Conservation (phyloP, 2,113 vertebrate species). For the Suricata suricatta region DNA sequence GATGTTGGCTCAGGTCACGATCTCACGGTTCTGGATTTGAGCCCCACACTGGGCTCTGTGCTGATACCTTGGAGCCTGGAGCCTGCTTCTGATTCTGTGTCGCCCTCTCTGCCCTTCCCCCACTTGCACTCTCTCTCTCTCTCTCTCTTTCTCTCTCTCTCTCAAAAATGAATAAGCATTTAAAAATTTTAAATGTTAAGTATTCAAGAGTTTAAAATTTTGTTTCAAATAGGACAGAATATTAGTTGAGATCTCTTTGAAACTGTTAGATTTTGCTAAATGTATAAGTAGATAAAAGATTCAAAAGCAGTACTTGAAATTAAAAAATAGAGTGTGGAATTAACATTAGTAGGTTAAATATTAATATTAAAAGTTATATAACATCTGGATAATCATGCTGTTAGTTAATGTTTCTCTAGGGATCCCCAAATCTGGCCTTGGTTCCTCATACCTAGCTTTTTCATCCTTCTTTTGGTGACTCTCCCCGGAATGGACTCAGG, state of each 20-base stretch:
- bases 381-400: not conserved
- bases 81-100: too few relatives aligned
- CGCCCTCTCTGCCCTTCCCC: too few relatives aligned
- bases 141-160: too few relatives aligned
- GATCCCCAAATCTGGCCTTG: not conserved
- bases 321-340: not conserved
- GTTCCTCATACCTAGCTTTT: not conserved
- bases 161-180: too few relatives aligned
- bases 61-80: too few relatives aligned
- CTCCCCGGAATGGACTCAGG: not conserved
- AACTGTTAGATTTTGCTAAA: conserved; percentile 4
- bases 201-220: not conserved
- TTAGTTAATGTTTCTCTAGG: not conserved
- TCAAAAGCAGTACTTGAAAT: not conserved
- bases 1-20: too few relatives aligned
- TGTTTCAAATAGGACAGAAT: not conserved
- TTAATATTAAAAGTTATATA: not conserved
- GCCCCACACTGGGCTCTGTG: too few relatives aligned
- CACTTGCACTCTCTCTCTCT: too few relatives aligned
- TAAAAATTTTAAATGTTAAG: not conserved
- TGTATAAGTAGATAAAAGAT: not conserved
- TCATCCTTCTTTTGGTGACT: not conserved
- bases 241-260: not conserved
- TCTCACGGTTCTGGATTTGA: too few relatives aligned
- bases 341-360: conserved; percentile 25